Evolutionary conservation across 2,797 vertebrate species (phyloP).

Genomic region (Macropus fuliginosus): DNA sequence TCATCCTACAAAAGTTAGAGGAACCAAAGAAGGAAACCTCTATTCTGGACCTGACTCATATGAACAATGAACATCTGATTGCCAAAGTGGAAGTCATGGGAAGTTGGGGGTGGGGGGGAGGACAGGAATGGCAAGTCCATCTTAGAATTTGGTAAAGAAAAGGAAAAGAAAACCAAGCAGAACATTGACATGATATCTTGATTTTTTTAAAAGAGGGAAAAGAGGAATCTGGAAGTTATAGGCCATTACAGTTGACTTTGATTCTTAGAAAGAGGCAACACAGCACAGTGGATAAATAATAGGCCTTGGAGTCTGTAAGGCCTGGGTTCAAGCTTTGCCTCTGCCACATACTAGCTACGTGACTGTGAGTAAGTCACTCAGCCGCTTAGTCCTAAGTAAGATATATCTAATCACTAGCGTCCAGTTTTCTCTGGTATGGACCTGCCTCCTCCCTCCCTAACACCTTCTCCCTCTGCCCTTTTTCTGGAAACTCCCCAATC

Average conservation of each 20-base stretch:
- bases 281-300: neutral
- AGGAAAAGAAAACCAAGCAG: too few species aligned
- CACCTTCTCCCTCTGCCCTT: neutral
- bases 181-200: too few species aligned
- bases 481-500: neutral
- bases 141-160: conserved; percentile 22
- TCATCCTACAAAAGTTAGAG: neutral
- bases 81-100: neutral
- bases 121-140: neutral
- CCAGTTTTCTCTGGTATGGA: neutral
- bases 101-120: neutral
- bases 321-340: neutral
- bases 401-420: neutral
- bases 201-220: too few species aligned
- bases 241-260: too few species aligned
- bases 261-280: too few species aligned
- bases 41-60: neutral
- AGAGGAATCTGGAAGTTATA: too few species aligned
- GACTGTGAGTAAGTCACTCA: neutral
- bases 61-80: neutral
- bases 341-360: neutral
- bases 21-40: neutral
- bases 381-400: neutral
- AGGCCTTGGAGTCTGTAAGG: neutral
- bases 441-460: neutral